Percentiles rank a stretch among this genome's conserved stretches.
phyloP scores from a whole-genome alignment of 2,797 vertebrate genomes.

The Phylloscopus collybita region DNA sequence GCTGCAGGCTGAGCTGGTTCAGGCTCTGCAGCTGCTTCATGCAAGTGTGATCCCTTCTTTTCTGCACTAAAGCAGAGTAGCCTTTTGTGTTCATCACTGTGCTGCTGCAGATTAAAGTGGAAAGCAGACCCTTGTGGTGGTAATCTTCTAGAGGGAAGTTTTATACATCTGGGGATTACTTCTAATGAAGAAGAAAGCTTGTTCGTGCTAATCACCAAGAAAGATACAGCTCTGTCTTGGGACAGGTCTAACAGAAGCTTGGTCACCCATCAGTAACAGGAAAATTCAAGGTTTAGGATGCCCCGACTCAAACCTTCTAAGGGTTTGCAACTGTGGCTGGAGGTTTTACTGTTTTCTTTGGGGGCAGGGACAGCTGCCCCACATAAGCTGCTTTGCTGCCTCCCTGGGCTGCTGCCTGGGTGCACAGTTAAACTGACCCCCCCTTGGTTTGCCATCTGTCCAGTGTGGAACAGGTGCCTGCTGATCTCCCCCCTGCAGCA shows the following conservation, averaged over 20 bases:
- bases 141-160: neutral
- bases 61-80: neutral
- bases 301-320: neutral
- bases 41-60: neutral
- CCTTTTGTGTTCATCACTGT: neutral
- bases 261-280: neutral
- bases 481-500: neutral
- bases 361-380: neutral
- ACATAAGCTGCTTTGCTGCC: constrained; percentile 13
- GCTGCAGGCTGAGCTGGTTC: neutral
- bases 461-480: neutral
- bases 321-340: neutral
- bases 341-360: neutral
- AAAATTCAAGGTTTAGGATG: neutral
- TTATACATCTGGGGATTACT: neutral
- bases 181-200: neutral
- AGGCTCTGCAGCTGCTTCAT: neutral
- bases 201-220: neutral
- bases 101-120: neutral
- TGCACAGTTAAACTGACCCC: neutral
- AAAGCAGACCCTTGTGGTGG: neutral
- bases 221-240: neutral
- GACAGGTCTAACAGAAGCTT: neutral
- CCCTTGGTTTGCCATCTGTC: neutral
- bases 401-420: neutral